Evolutionary conservation across 1,140 invertebrate species (phyloP).

Genomic region (Caenorhabditis latens): DNA sequence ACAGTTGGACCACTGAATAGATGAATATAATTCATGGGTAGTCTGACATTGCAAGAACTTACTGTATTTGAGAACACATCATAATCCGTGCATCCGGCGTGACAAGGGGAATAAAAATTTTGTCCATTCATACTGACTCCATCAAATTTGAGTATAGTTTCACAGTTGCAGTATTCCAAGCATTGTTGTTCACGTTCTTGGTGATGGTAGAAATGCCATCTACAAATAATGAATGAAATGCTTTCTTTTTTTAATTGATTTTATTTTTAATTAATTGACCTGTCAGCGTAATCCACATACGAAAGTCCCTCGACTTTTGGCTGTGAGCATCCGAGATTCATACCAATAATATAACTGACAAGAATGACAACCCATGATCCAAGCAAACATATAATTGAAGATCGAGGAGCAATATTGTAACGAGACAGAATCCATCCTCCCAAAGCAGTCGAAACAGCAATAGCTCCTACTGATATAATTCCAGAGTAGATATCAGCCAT

Average conservation of each 20-base stretch:
- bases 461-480: slow-evolving; percentile 61
- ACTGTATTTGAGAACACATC: slow-evolving; percentile 48
- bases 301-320: slow-evolving; percentile 46
- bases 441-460: slow-evolving; percentile 61
- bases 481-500: slow-evolving; percentile 62
- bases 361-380: slow-evolving; percentile 60
- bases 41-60: neutral
- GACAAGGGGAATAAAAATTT: slow-evolving; percentile 64
- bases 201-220: slow-evolving; percentile 41
- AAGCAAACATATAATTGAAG: slow-evolving; percentile 54
- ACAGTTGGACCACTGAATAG: slow-evolving; percentile 57
- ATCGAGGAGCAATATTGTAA: slow-evolving; percentile 57
- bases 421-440: slow-evolving; percentile 61
- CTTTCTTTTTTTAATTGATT: neutral
- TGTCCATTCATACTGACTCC: slow-evolving; percentile 48
- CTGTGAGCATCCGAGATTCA: slow-evolving; percentile 61
- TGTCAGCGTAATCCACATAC: slow-evolving; percentile 50
- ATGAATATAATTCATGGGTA: neutral
- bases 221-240: neutral
- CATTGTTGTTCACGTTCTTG: slow-evolving; percentile 35
- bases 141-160: slow-evolving; percentile 54
- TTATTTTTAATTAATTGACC: slow-evolving; percentile 24
- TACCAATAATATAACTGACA: slow-evolving; percentile 60
- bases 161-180: slow-evolving; percentile 41
- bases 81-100: slow-evolving; percentile 61